Evolutionary conservation across 2,797 vertebrate genomes (phyloP), one percentile per base, ranked within the genome.

Genomic region (Heterohyrax brucei): DNA sequence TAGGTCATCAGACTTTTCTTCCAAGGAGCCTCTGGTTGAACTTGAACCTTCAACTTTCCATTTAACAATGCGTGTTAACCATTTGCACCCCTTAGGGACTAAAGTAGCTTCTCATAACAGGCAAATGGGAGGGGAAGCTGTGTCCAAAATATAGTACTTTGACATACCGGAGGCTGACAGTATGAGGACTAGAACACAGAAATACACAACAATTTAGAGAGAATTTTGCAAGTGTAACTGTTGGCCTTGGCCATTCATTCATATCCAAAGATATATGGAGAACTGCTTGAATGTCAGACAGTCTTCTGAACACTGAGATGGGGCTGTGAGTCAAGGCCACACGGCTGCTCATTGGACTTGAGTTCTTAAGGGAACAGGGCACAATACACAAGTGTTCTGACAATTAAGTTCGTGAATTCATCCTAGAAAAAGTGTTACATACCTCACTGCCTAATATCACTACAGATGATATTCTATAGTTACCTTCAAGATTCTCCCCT

Each of bases 101-200:
- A 21, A 61, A 61, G 18, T 61, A 7, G 5, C 68, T n/a, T 78
- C 21, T 44, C 48, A 21, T 5, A 30, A n/a, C 1, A 26, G 39
- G 70, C 8, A 0, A 10, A 19, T 22, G 28, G 26, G 22, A 30
- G 0, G 0, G n/a, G 21, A 22, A 39, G 44, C 26, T n/a, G 2
- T 18, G 5, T 50, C 75, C 80, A 33, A 22, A 59, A 10, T 7
- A 2, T 22, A 53, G 50, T 53, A 24, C 61, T 73, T 56, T 44
- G 10, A 4, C 0, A 0, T 22, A 2, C 5, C 2, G 18, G 13
- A 48, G 48, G 24, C 68, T 24, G 75, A 88, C 24, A 5, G 1
- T 9, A n/a, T 1, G 3, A 70, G 46, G 33, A 56, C 10, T 0
- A 0, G 39, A 79, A 48, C 1, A 8, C 18, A 53, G 72, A 78